A percentile compares a stretch with the other conserved stretches of the same genome.
Conservation (phyloP, 2,113 vertebrate genomes). For the Myrmophylax atrothorax region DNA sequence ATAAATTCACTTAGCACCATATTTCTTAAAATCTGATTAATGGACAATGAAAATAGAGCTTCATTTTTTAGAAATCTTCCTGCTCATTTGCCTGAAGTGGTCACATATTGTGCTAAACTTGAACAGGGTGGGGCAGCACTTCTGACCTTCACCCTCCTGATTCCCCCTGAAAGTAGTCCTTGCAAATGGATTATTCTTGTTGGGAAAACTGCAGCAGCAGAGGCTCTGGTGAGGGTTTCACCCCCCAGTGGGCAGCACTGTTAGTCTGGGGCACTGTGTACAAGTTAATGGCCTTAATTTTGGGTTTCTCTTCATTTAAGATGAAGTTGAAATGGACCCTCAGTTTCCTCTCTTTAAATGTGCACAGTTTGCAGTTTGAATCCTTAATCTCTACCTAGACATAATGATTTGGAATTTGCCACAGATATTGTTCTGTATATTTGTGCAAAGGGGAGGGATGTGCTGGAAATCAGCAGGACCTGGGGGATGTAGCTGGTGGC, state of each 20-base stretch:
- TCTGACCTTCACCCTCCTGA: neutral
- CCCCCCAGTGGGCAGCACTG: neutral
- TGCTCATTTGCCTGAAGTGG: neutral
- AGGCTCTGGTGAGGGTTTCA: neutral
- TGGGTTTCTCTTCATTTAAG: neutral
- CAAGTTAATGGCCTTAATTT: neutral
- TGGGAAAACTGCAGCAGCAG: neutral
- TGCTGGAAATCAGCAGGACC: neutral
- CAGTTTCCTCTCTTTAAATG: neutral
- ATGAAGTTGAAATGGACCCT: neutral
- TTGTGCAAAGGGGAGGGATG: neutral
- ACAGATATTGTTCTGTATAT: neutral
- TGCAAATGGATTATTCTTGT: neutral
- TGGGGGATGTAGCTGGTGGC: neutral
- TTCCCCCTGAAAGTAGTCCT: neutral
- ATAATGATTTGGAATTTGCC: neutral
- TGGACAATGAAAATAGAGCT: neutral
- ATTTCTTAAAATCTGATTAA: neutral
- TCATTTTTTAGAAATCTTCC: neutral
- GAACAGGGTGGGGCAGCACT: neutral
- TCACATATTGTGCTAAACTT: neutral
- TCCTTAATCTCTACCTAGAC: neutral
- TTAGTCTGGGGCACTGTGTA: neutral
- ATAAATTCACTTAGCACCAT: neutral
- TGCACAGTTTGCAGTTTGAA: neutral